phyloP scores from a whole-genome alignment of 2,888 invertebrate species.

The Meandrusa payeni region DNA sequence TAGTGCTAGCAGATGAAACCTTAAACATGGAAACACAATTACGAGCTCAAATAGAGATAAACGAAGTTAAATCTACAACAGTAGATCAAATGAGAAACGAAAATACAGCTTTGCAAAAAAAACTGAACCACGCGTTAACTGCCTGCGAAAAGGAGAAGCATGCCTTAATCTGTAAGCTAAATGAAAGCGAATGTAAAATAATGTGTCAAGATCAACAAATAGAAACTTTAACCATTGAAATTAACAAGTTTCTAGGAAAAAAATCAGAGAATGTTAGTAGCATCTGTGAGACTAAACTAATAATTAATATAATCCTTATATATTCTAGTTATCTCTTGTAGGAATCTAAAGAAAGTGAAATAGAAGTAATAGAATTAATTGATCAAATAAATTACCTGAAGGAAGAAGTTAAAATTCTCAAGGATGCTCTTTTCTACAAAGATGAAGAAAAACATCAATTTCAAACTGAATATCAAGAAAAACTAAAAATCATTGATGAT shows the following conservation, averaged over 20 bases:
- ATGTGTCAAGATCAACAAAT: conserved; percentile 82
- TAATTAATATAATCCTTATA: background rate
- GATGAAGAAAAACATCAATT: conserved; percentile 62
- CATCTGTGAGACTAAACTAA: too few relatives aligned
- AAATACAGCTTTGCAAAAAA: conserved; percentile 56
- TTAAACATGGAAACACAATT: conserved; percentile 57
- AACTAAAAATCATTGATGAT: conserved; percentile 53
- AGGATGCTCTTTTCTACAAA: conserved; percentile 49
- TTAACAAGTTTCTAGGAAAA: conserved; percentile 69
- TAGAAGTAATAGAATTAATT: conserved; percentile 42
- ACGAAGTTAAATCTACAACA: conserved; percentile 50
- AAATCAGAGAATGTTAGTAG: conserved; percentile 44
- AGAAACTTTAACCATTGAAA: conserved; percentile 72
- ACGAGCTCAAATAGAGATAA: conserved; percentile 66
- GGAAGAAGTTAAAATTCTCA: conserved; percentile 56
- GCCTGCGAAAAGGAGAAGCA: conserved; percentile 72
- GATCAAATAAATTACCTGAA: conserved; percentile 60
- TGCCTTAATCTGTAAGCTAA: conserved; percentile 65
- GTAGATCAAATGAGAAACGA: conserved; percentile 55
- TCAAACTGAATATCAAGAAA: conserved; percentile 52
- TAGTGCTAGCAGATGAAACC: conserved; percentile 63
- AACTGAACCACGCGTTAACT: conserved; percentile 51
- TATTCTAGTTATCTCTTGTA: conserved; percentile 26
- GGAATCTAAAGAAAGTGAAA: conserved; percentile 35
- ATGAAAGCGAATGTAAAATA: conserved; percentile 76